Evolutionary conservation across 2,113 vertebrate genomes (phyloP), one percentile per base, ranked within the genome.

Genomic region (Anguilla rostrata): DNA sequence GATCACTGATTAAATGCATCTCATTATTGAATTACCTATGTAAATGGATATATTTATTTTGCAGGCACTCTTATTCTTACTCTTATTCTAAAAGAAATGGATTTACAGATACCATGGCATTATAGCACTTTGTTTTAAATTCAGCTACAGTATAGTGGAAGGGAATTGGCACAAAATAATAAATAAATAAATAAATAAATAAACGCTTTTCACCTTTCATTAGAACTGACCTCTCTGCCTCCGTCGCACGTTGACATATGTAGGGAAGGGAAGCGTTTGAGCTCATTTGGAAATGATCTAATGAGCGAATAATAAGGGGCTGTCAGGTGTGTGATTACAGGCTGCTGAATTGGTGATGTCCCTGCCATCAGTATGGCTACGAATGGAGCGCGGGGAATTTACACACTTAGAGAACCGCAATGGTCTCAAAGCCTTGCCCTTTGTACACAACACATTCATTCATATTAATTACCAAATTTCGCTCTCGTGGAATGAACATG

Each of bases 311-410:
- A 85, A 91, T 93, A 85, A 91, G 86, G 87, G 86, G 89, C 89
- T 94, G 92, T 94, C 92, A 93, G 90, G 87, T 88, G 87, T 84
- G 87, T 90, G 90, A 92, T 93, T 91, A 91, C 87, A 91, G 89
- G 89, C 81, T 91, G 88, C 89, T 88, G 78, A 78, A 53, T 79
- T 53, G 91, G 91, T 39, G 34, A 87, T 63, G 86, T 85, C 90
- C 9, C 71, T 75, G 11, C 71, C 26, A 8, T 66, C 60, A 26
- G 22, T 2, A 26, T 75, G 22, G 2, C 71, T 9, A 5, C 22
- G 71, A 34, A 22, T 66, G 60, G 60, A 20, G 20, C 9, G 60
- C 22, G 20, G 5, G 60, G 11, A 75, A 75, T 34, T 8, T 29
- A 34, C n/a, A 75, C n/a, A 2, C 5, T 75, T 6, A 34, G 20